Base-by-base conservation (phyloP, 1,140 invertebrate species). In the Condylostylus longicornis region DNA sequence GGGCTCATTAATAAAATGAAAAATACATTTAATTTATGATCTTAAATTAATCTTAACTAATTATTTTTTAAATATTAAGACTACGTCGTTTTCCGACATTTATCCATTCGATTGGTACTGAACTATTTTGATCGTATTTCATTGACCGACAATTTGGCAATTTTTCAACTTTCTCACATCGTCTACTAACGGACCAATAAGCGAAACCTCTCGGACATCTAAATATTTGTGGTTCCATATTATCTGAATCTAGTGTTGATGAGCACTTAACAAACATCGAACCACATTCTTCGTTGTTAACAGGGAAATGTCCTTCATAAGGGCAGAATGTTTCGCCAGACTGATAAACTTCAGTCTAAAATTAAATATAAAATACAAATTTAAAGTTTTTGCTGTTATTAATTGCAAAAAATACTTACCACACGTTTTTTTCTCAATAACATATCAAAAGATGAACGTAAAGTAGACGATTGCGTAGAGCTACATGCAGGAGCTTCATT, bases 161-260 rank as follows among this genome's bases (percentile, higher is more conserved):
- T 27, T 59, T 59, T 22, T 37, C 43, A 8, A 45, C 33, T 3
- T 49, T 52, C 60, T 85, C 80, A 47, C 84, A 88, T 48, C 75
- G 68, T 54, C 75, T 69, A 40, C 79, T 83, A 2, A 78, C 69
- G 23, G 75, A 70, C 76, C 80, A 85, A 49, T 77, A 88, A 1
- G 74, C 66, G 46, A 75, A 83, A 7, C 73, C 71, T 52, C 72
- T 58, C 1, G 83, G 82, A 62, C 84, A 87, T 49, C 76, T 75
- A 53, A 77, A 77, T 7, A 86, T 58, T 39, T 72, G 73, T 7
- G 79, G 82, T 50, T 75, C 68, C 42, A 85, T 59, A 35, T 53
- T 67, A 29, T 61, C 53, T 0, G 50, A 57, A 29, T 66, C 54
- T 37, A 51, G 48, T 6, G 61, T 58, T 49, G 61, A 65, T 42